phyloP scores from a whole-genome alignment of 2,888 invertebrate species.

The Clistopyga incitator region DNA sequence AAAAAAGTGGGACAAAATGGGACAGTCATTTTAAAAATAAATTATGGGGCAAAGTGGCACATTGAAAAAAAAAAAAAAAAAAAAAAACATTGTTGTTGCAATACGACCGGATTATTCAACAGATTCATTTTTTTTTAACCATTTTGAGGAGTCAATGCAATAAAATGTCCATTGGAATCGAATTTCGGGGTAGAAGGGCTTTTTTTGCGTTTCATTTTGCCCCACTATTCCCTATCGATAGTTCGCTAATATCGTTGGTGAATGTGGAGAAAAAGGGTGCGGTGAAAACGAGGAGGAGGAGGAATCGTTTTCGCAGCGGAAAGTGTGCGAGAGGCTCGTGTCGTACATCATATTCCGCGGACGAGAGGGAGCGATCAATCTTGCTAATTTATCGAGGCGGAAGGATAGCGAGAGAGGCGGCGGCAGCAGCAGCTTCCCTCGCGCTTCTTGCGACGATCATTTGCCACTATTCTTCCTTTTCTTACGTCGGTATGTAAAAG shows the following conservation, averaged over 20 bases:
- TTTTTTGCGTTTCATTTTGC: too few relatives aligned
- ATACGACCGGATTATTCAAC: too few relatives aligned
- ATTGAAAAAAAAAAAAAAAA: too few relatives aligned
- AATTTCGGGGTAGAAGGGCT: too few relatives aligned
- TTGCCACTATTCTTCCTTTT: constrained; percentile 11
- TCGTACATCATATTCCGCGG: constrained; percentile 49
- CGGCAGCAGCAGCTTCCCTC: neutral
- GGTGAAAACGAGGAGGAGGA: neutral
- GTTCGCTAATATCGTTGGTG: constrained; percentile 4
- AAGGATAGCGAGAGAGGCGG: constrained; percentile 39
- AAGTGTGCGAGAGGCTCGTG: constrained; percentile 22
- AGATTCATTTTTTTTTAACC: too few relatives aligned
- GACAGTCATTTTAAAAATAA: too few relatives aligned
- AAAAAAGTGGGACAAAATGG: too few relatives aligned
- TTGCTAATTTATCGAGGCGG: constrained; percentile 65
- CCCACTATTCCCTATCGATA: neutral
- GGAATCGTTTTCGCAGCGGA: neutral
- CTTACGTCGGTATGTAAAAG: constrained; percentile 6
- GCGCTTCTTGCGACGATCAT: constrained; percentile 8
- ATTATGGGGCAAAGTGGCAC: too few relatives aligned
- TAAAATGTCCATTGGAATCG: too few relatives aligned
- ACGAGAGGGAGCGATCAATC: constrained; percentile 61
- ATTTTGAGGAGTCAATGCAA: too few relatives aligned
- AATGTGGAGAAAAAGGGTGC: constrained; percentile 11
- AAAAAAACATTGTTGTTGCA: too few relatives aligned